Conservation (phyloP, 2,113 vertebrate species). For the Otis tarda region DNA sequence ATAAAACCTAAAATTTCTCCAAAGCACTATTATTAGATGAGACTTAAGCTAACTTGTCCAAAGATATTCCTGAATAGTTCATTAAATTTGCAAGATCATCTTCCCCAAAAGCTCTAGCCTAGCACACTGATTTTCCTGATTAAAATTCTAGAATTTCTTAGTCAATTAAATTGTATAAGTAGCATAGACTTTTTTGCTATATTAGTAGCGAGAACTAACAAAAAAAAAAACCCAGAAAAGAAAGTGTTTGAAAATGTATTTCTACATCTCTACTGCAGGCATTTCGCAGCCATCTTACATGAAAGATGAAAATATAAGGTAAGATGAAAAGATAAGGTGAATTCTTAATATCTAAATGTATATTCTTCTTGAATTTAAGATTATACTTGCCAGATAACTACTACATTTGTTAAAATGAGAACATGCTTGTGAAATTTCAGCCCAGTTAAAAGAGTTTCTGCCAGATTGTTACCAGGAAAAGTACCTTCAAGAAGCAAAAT, state of each 20-base stretch:
- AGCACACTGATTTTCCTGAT: neutral
- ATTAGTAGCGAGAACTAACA: neutral
- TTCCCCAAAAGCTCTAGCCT: neutral
- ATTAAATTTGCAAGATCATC: neutral
- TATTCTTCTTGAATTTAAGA: neutral
- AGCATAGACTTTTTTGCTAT: neutral
- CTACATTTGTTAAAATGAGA: neutral
- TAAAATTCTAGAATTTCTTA: neutral
- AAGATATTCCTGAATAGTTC: neutral
- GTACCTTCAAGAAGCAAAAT: neutral
- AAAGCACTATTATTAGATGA: neutral
- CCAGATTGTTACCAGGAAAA: neutral
- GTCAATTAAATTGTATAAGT: neutral
- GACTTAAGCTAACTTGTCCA: neutral
- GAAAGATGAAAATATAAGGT: neutral
- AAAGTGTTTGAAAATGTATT: neutral
- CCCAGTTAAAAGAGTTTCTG: neutral
- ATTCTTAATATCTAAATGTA: neutral
- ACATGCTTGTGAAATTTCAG: neutral
- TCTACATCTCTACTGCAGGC: neutral
- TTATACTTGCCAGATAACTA: neutral
- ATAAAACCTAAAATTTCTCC: neutral
- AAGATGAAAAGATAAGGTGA: neutral
- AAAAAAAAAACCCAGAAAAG: neutral
- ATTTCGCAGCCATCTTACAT: neutral